phyloP scores from a whole-genome alignment of 1,140 invertebrate species.

The Mycetomoellerius zeteki region DNA sequence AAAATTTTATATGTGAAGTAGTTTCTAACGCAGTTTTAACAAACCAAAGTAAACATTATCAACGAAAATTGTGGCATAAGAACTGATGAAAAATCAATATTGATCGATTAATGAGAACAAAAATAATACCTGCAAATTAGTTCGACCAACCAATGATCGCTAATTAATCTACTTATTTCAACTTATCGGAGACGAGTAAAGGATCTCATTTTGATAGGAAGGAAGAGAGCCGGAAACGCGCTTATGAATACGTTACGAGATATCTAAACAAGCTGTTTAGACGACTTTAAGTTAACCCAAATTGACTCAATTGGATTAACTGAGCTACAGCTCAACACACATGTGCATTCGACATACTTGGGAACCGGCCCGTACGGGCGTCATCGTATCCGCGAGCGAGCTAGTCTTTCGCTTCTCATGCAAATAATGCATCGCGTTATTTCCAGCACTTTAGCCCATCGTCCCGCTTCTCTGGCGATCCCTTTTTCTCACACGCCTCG shows the following conservation, averaged over 20 bases:
- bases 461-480: slow-evolving; percentile 57
- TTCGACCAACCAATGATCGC: background rate
- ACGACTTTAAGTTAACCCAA: slow-evolving; percentile 87
- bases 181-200: slow-evolving; percentile 46
- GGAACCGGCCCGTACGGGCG: slow-evolving; percentile 83
- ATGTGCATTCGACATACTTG: slow-evolving; percentile 82
- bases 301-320: slow-evolving; percentile 87
- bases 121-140: background rate
- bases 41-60: background rate
- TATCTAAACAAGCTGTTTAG: slow-evolving; percentile 87
- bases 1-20: background rate
- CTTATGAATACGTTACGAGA: slow-evolving; percentile 80
- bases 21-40: background rate
- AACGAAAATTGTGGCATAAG: background rate
- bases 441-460: slow-evolving; percentile 69
- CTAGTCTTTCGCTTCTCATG: slow-evolving; percentile 85
- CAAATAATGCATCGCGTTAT: slow-evolving; percentile 82
- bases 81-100: slow-evolving; percentile 17
- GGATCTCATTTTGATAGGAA: slow-evolving; percentile 73
- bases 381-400: slow-evolving; percentile 78
- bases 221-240: slow-evolving; percentile 80
- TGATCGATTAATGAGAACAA: background rate
- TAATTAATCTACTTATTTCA: slow-evolving; percentile 18
- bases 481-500: slow-evolving; percentile 68
- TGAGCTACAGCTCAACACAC: slow-evolving; percentile 79